Evolutionary conservation across 2,113 vertebrate genomes (phyloP).

Genomic region (Notechis scutatus): DNA sequence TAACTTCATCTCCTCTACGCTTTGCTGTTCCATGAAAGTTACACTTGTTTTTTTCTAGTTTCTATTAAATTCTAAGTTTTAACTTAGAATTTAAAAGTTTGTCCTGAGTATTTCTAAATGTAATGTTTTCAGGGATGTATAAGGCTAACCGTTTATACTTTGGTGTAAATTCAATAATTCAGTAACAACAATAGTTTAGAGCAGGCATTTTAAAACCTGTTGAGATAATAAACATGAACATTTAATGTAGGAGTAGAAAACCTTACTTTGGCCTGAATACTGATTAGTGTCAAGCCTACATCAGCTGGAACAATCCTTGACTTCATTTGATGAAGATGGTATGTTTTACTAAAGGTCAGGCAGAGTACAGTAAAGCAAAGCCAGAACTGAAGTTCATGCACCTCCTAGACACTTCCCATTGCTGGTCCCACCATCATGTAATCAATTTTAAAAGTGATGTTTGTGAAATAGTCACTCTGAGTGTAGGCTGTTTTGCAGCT

Average conservation of each 20-base stretch:
- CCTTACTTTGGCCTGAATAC: background rate
- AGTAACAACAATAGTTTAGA: background rate
- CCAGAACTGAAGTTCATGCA: background rate
- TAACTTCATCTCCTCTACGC: background rate
- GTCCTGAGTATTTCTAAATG: background rate
- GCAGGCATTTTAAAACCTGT: background rate
- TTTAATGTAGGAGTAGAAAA: background rate
- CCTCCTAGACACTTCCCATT: background rate
- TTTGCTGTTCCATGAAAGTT: background rate
- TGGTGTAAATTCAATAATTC: background rate
- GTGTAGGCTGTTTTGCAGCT: too few species aligned
- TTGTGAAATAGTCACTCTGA: background rate
- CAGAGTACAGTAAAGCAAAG: background rate
- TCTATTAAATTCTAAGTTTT: background rate
- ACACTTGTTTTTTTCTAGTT: background rate
- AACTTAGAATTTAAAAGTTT: background rate
- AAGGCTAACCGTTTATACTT: background rate
- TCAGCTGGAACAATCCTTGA: background rate
- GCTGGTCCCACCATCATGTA: background rate
- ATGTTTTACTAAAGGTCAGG: background rate
- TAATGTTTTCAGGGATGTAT: background rate
- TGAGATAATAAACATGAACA: background rate
- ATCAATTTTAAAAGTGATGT: background rate
- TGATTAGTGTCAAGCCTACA: background rate
- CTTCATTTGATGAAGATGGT: background rate